phyloP scores from a whole-genome alignment of 2,888 invertebrate genomes.

The Linnaemya tessellans region DNA sequence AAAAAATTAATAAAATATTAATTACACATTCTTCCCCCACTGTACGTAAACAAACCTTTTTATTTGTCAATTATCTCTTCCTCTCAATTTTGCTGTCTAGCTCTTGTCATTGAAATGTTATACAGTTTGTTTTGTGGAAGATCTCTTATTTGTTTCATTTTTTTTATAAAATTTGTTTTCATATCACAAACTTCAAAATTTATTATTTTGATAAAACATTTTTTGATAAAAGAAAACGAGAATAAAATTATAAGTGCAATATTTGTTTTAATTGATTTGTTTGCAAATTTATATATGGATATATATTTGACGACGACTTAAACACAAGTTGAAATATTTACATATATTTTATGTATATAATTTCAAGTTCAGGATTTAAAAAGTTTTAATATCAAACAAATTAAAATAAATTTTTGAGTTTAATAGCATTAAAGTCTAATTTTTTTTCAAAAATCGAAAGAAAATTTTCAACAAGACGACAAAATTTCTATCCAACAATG shows the following conservation, averaged over 20 bases:
- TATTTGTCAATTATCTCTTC: not conserved
- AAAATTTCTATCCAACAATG: constrained; percentile 34
- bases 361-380: not conserved
- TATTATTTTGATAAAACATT: constrained; percentile 21
- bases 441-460: constrained; percentile 1
- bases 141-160: constrained; percentile 45
- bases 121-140: constrained; percentile 26
- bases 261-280: constrained; percentile 30
- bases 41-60: constrained; percentile 50
- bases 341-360: too few relatives aligned
- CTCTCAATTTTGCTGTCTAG: not conserved
- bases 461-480: constrained; percentile 49
- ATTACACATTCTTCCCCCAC: constrained; percentile 19
- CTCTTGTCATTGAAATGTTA: too few relatives aligned
- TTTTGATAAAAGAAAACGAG: not conserved
- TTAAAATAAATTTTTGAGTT: constrained; percentile 9
- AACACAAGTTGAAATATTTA: not conserved
- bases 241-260: constrained; percentile 59
- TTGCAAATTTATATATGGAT: constrained; percentile 14
- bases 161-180: constrained; percentile 29
- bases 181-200: constrained; percentile 48
- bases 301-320: constrained; percentile 34
- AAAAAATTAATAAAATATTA: not conserved
- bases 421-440: not conserved
- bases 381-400: constrained; percentile 7